Evolutionary conservation across 2,888 invertebrate genomes (phyloP).

Genomic region (Tenthredo notha): DNA sequence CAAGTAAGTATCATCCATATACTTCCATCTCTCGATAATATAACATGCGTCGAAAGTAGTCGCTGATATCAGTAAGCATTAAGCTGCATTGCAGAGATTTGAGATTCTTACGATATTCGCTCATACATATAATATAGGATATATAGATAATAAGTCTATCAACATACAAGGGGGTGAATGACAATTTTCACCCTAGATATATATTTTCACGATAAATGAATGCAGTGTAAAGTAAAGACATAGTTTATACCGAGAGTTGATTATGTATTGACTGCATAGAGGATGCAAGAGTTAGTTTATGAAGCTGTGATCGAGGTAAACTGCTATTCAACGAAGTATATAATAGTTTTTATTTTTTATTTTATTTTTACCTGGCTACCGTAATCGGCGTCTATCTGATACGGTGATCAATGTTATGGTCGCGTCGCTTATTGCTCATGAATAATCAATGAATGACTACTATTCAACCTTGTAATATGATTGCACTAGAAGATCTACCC

Average conservation of each 20-base stretch:
- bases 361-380: not conserved
- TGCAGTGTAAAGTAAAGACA: no score
- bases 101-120: not conserved
- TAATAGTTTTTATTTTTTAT: not conserved
- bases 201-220: no score
- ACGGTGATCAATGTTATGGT: conserved; percentile 17
- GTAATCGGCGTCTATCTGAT: conserved; percentile 20
- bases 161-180: no score
- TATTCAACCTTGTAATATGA: conserved; percentile 11
- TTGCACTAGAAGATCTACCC: not conserved
- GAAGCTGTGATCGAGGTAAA: conserved; percentile 34
- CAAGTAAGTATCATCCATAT: not conserved
- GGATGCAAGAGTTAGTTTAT: not conserved
- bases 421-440: conserved; percentile 28
- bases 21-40: not conserved
- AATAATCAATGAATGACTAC: conserved; percentile 24
- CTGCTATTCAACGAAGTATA: not conserved
- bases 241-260: not conserved
- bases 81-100: not conserved
- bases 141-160: no score
- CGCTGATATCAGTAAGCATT: not conserved
- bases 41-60: not conserved
- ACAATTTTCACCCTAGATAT: no score
- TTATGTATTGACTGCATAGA: not conserved
- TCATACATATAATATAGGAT: not conserved